Conservation (phyloP, 1,140 invertebrate species). For the Galleria mellonella region DNA sequence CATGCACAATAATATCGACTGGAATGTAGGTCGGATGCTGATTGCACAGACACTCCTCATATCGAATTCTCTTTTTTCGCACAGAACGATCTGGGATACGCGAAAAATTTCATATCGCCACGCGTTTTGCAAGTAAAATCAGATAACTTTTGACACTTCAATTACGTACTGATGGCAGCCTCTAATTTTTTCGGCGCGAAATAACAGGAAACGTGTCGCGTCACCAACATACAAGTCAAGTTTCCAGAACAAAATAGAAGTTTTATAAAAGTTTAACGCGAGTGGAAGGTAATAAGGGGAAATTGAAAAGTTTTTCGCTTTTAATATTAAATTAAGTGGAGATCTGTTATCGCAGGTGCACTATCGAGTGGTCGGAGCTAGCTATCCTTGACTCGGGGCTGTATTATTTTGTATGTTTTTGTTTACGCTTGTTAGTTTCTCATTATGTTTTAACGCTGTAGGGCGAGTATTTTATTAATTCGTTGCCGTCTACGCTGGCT, state of each 20-base stretch:
- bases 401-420: slow-evolving; percentile 38
- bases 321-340: slow-evolving; percentile 36
- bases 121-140: slow-evolving; percentile 72
- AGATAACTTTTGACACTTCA: slow-evolving; percentile 73
- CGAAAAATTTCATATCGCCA: slow-evolving; percentile 68
- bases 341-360: slow-evolving; percentile 31
- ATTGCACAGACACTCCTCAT: slow-evolving; percentile 60
- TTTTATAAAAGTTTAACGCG: slow-evolving; percentile 28
- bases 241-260: slow-evolving; percentile 55
- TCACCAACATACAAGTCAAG: slow-evolving; percentile 54
- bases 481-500: slow-evolving; percentile 18
- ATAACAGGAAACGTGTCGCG: slow-evolving; percentile 47
- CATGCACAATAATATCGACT: slow-evolving; percentile 45
- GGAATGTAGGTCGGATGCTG: slow-evolving; percentile 64
- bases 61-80: slow-evolving; percentile 68
- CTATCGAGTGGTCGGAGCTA: slow-evolving; percentile 16
- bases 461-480: slow-evolving; percentile 28
- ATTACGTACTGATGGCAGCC: slow-evolving; percentile 63
- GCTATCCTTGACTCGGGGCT: slow-evolving; percentile 11
- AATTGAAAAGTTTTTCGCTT: slow-evolving; percentile 48
- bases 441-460: slow-evolving; percentile 26
- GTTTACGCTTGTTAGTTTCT: slow-evolving; percentile 44
- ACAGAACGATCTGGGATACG: slow-evolving; percentile 50
- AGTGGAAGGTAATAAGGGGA: slow-evolving; percentile 42
- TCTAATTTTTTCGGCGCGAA: slow-evolving; percentile 51